These are phyloP conservation scores for Drosophila emarginata DNA, from an alignment of 2,888 invertebrate genomes.

Conservation along the genomic window DNA sequence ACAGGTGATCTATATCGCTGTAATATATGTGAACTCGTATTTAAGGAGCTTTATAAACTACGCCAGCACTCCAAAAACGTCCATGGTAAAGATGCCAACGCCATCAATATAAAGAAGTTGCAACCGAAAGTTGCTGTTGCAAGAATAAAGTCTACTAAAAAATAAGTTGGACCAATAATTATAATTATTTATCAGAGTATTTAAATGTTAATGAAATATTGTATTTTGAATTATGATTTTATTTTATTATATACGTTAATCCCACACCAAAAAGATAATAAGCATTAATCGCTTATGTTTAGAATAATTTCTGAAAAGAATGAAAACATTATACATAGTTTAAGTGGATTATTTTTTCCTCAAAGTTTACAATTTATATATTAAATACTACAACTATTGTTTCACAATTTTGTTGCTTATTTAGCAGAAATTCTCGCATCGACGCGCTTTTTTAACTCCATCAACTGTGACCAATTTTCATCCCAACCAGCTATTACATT, in stretches of 20 bases:
- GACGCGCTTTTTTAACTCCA: not conserved
- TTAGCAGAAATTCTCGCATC: not conserved
- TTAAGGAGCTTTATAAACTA: not conserved
- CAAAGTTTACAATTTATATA: not conserved
- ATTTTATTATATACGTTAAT: no score
- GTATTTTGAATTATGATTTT: no score
- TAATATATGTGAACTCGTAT: not conserved
- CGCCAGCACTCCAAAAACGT: not conserved
- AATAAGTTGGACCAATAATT: no score
- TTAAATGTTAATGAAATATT: no score
- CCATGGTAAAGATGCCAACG: not conserved
- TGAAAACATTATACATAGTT: no score
- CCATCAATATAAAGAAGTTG: not conserved
- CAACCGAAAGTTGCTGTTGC: not conserved
- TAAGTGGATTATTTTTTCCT: not conserved
- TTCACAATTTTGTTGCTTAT: not conserved
- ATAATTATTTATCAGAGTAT: no score
- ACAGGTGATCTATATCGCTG: conserved; percentile 7
- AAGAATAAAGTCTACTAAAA: not conserved
- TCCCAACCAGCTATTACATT: not conserved
- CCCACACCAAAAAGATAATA: no score
- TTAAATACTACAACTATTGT: not conserved
- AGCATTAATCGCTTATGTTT: no score
- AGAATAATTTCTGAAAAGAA: no score
- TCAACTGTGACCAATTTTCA: not conserved